Evolutionary conservation across 2,888 invertebrate species (phyloP).

Genomic region (Ornithoptera priamus): DNA sequence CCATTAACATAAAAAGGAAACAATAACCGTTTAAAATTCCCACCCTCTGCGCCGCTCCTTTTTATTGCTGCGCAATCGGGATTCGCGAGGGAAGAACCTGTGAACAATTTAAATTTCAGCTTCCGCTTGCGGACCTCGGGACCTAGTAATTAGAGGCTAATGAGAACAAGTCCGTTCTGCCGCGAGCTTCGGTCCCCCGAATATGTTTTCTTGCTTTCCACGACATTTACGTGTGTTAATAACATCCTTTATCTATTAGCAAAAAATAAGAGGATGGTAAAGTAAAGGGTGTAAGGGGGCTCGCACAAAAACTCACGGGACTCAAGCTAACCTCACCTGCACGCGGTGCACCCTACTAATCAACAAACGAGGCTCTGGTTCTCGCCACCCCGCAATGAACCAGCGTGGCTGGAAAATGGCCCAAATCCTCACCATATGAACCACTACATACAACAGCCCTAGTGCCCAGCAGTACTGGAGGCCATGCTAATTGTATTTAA

Average conservation of each 20-base stretch:
- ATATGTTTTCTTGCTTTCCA: constrained; percentile 52
- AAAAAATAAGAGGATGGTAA: too few relatives aligned
- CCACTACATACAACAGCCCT: too few relatives aligned
- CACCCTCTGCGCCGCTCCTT: constrained; percentile 59
- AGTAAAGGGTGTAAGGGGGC: too few relatives aligned
- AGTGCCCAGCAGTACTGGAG: too few relatives aligned
- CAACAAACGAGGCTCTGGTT: too few relatives aligned
- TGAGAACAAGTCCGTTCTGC: constrained; percentile 44
- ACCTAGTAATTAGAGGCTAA: constrained; percentile 72
- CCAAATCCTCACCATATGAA: too few relatives aligned
- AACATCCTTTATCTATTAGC: constrained; percentile 24
- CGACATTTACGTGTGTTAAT: constrained; percentile 57
- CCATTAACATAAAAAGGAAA: constrained; percentile 78
- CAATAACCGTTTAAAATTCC: constrained; percentile 78
- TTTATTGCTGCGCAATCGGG: constrained; percentile 73
- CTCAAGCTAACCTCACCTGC: too few relatives aligned
- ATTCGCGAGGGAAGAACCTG: constrained; percentile 62
- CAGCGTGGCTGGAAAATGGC: too few relatives aligned
- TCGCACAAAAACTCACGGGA: too few relatives aligned
- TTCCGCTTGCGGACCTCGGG: constrained; percentile 54
- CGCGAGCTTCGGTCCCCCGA: constrained; percentile 37
- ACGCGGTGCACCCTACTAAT: too few relatives aligned
- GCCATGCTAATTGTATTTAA: too few relatives aligned
- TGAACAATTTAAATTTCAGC: constrained; percentile 73
- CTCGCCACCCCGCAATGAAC: too few relatives aligned